A percentile compares a stretch with the other conserved stretches of the same genome.
phyloP scores from a whole-genome alignment of 2,797 vertebrate genomes.

The Cyclura pinguis region DNA sequence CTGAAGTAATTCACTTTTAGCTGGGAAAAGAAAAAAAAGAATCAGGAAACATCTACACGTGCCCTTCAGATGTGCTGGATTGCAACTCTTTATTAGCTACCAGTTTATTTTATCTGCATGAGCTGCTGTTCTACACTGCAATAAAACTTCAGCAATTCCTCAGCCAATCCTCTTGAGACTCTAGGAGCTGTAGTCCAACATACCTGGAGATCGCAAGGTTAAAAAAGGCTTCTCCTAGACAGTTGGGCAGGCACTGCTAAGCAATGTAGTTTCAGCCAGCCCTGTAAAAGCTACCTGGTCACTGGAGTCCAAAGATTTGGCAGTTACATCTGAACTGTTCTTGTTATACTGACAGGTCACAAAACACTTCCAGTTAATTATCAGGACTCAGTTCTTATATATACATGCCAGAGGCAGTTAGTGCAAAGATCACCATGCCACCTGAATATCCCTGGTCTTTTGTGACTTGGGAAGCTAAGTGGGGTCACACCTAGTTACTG shows the following conservation, averaged over 20 bases:
- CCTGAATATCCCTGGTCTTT: too few relatives aligned
- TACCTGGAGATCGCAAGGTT: background rate
- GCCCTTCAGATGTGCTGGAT: background rate
- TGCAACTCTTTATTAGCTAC: background rate
- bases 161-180: background rate
- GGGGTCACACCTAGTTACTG: too few relatives aligned
- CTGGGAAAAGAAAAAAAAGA: background rate
- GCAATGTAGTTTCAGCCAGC: background rate
- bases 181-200: background rate
- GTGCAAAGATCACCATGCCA: conserved; percentile 14
- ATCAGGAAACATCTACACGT: background rate
- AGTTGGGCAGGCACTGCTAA: background rate
- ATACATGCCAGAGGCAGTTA: background rate
- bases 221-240: background rate
- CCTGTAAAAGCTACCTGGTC: too few relatives aligned
- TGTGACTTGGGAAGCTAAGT: too few relatives aligned
- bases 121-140: background rate
- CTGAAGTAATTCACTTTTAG: background rate
- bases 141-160: background rate
- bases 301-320: background rate
- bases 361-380: background rate
- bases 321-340: background rate
- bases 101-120: background rate
- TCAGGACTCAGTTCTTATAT: too few relatives aligned
- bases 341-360: background rate